Base-by-base conservation (phyloP, 2,888 invertebrate genomes). In the Ashinkailepas kermadecensis region DNA sequence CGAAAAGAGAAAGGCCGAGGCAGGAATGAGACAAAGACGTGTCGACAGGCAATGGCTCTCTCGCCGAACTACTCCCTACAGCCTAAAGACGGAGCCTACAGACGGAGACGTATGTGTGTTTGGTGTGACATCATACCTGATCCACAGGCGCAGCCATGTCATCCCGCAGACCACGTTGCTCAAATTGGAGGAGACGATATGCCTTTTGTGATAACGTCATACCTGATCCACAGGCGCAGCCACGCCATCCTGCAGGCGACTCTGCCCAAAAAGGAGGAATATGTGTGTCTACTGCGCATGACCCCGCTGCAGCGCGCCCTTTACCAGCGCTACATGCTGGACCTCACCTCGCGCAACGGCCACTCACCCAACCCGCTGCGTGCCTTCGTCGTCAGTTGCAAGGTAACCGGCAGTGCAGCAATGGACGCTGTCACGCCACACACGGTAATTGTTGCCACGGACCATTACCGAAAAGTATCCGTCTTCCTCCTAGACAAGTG, bases 321-420 rank as follows among this genome's bases (percentile, higher is more conserved):
- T 4, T 99, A 99, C 86, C 94, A 95, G 85, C 92, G 93, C 15
- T 97, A 97, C 86, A 97, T 97, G 94, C 94, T 95, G 54, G 87
- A 88, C 15, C 85, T 88, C 11, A 81, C 82, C 7, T 79, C 83
- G 8, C 82, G 93, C 25, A 93, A 95, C 81, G 92, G 93, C 21
- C 94, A 95, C 82, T 95, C 95, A 58, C 58, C 79, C 58, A 99
- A 99, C 90, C 98, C 99, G 0, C 89, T 99, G 82, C 97, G 97
- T 88, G 97, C 99, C 3, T 99, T 99, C 88, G 96, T 99, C 39
- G 97, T 99, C 82, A 99, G 99, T 87, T 98, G 97, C 87, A 99
- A 99, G 91, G 93, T 93, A 87, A 39, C 39, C 39, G 85, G 87
- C 84, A 39, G 39, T 74, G 39, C 80, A 79, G 21, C 4, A 39